Percentiles rank a stretch among this genome's conserved stretches.
Conservation (phyloP, 2,113 vertebrate species). For the Ondatra zibethicus region DNA sequence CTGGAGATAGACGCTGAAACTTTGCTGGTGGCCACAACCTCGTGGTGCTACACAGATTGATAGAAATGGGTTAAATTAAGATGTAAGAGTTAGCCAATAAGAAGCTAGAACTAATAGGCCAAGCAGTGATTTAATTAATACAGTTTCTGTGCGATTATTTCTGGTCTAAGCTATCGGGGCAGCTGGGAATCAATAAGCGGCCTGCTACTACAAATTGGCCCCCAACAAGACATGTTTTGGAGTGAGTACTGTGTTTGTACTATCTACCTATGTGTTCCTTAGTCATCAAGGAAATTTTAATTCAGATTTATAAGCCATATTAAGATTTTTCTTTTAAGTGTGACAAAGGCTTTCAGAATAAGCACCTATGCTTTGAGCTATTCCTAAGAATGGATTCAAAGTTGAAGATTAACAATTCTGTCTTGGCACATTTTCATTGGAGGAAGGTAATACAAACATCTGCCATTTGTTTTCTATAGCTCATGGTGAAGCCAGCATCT, state of each 20-base stretch:
- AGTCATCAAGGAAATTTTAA: slow-evolving; percentile 52
- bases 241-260: slow-evolving; percentile 11
- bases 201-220: too few relatives aligned
- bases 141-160: too few relatives aligned
- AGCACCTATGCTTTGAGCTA: not conserved
- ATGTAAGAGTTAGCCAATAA: too few relatives aligned
- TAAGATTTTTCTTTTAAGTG: slow-evolving; percentile 40
- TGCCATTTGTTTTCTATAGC: slow-evolving; percentile 48
- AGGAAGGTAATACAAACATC: slow-evolving; percentile 2
- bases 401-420: not conserved
- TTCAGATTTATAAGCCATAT: slow-evolving; percentile 35
- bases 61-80: too few relatives aligned
- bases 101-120: too few relatives aligned
- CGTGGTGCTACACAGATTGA: too few relatives aligned
- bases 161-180: too few relatives aligned
- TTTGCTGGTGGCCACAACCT: too few relatives aligned
- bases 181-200: too few relatives aligned
- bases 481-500: not conserved
- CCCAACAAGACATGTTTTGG: slow-evolving; percentile 17
- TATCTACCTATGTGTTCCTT: slow-evolving; percentile 17
- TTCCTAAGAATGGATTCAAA: slow-evolving; percentile 14
- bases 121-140: too few relatives aligned
- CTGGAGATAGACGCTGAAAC: too few relatives aligned
- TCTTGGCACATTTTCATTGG: not conserved
- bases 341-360: slow-evolving; percentile 38